A percentile compares a stretch with the other conserved stretches of the same genome.
Conservation (phyloP, 2,888 invertebrate genomes). For the Rhyacophila evoluta region DNA sequence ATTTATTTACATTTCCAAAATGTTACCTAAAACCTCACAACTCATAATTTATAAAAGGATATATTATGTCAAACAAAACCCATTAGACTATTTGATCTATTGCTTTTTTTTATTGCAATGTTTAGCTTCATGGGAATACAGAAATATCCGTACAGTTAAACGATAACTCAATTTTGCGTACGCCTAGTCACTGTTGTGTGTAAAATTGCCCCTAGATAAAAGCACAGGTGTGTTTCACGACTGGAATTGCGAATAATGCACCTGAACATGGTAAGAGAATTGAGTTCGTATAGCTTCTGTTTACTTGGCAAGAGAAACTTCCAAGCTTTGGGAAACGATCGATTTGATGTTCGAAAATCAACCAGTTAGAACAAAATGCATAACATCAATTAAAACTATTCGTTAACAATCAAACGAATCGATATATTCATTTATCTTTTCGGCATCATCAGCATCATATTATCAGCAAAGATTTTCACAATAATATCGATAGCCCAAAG, state of each 20-base stretch:
- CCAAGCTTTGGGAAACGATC: not conserved
- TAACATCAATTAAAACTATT: not conserved
- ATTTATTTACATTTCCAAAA: too few species aligned
- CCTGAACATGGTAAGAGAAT: not conserved
- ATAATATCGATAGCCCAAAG: too few species aligned
- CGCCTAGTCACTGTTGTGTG: not conserved
- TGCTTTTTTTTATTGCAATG: not conserved
- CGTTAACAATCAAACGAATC: too few species aligned
- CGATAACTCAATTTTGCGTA: not conserved
- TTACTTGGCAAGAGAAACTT: not conserved
- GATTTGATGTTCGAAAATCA: not conserved
- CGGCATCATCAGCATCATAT: too few species aligned
- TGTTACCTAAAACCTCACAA: too few species aligned
- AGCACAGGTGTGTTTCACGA: conserved; percentile 12
- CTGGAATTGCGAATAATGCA: conserved; percentile 1
- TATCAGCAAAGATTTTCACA: too few species aligned
- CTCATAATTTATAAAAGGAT: too few species aligned
- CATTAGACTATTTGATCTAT: not conserved
- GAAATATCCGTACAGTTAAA: too few species aligned
- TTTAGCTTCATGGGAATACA: too few species aligned
- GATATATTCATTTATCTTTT: too few species aligned
- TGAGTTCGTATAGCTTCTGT: not conserved
- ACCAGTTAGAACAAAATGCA: not conserved
- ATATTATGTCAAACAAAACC: too few species aligned
- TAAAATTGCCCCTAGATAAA: not conserved